phyloP scores from a whole-genome alignment of 2,888 invertebrate species.

The Clunio marinus region DNA sequence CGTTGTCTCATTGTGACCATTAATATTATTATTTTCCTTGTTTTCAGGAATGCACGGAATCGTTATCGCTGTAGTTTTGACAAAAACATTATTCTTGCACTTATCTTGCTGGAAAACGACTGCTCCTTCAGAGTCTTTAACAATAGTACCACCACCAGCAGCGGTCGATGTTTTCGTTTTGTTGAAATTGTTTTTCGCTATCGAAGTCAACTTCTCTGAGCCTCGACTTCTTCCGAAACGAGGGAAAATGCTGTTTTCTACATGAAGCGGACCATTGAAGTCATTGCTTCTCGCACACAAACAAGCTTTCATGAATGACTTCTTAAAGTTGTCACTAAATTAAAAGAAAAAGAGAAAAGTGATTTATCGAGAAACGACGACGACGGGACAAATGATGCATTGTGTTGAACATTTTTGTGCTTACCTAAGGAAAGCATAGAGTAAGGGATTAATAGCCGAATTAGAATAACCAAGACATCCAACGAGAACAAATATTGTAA shows the following conservation, averaged over 20 bases:
- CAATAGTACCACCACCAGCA: too few relatives aligned
- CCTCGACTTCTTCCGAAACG: conserved; percentile 30
- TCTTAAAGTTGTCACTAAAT: conserved; percentile 77
- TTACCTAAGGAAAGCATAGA: conserved; percentile 75
- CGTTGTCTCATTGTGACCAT: conserved; percentile 14
- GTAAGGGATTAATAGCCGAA: conserved; percentile 80
- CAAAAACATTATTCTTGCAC: background rate
- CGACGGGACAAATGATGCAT: conserved; percentile 33
- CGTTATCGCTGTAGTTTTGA: conserved; percentile 33
- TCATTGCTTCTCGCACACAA: conserved; percentile 76
- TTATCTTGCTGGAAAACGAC: conserved; percentile 20
- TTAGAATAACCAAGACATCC: conserved; percentile 68
- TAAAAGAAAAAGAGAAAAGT: conserved; percentile 2
- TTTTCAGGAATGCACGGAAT: conserved; percentile 22
- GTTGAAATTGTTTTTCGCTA: conserved; percentile 27
- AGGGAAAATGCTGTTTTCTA: conserved; percentile 73
- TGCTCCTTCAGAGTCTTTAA: conserved; percentile 20
- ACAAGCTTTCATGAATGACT: conserved; percentile 81
- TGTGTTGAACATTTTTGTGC: conserved; percentile 47
- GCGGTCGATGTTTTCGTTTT: conserved; percentile 22
- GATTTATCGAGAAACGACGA: conserved; percentile 7
- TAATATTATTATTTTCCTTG: conserved; percentile 14
- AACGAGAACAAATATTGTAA: conserved; percentile 72
- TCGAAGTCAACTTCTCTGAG: conserved; percentile 22
- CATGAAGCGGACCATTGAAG: conserved; percentile 71